Conservation (phyloP, 2,113 vertebrate species). For the Xiphophorus hellerii region DNA sequence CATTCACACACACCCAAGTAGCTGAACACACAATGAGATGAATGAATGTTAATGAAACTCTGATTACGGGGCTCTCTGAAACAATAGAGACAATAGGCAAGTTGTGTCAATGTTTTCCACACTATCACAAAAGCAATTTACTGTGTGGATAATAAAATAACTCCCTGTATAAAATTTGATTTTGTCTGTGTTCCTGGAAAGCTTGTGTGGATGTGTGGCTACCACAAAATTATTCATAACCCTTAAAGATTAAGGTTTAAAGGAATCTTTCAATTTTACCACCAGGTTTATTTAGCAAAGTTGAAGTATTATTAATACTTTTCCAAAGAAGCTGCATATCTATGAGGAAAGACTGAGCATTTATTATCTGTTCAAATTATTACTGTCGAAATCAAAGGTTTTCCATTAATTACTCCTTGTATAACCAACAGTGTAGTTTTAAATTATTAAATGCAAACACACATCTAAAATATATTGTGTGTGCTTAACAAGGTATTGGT, state of each 20-base stretch:
- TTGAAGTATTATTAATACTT: too few relatives aligned
- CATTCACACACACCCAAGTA: constrained; percentile 14
- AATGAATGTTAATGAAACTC: constrained; percentile 64
- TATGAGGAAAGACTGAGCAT: too few relatives aligned
- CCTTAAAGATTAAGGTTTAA: not conserved
- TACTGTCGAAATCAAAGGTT: too few relatives aligned
- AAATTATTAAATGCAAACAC: too few relatives aligned
- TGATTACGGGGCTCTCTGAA: constrained; percentile 55
- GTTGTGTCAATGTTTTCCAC: constrained; percentile 44
- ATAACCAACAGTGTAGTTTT: too few relatives aligned
- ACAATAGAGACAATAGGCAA: constrained; percentile 65
- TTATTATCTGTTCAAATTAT: too few relatives aligned
- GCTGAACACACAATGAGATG: constrained; percentile 31
- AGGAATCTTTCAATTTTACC: not conserved
- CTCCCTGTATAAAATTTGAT: constrained; percentile 57
- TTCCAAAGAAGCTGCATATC: too few relatives aligned
- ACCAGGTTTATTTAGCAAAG: too few relatives aligned
- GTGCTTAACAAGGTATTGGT: too few relatives aligned
- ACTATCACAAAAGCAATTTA: constrained; percentile 63
- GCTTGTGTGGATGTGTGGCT: not conserved
- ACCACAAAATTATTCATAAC: too few relatives aligned
- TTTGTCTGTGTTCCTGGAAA: constrained; percentile 13
- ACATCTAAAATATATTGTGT: too few relatives aligned
- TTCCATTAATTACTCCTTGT: too few relatives aligned
- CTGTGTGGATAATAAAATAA: constrained; percentile 63